A percentile compares a stretch with the other conserved stretches of the same genome.
Evolutionary conservation across 2,797 vertebrate species (phyloP).

Genomic region (Manis crassicaudata): DNA sequence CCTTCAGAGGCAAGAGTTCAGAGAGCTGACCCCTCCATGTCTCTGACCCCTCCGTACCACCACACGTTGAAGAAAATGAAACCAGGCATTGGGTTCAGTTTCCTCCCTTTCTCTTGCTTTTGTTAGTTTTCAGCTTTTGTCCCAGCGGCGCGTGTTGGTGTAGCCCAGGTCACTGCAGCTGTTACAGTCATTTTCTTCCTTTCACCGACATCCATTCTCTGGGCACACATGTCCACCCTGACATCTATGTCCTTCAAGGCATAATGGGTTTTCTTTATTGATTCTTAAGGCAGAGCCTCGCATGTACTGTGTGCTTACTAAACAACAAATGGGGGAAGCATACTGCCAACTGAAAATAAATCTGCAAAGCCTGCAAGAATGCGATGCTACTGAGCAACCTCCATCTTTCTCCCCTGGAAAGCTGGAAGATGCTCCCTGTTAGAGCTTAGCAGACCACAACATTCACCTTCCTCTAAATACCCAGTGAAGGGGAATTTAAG

Average conservation of each 20-base stretch:
- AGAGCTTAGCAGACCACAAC: not conserved
- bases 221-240: not conserved
- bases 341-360: not conserved
- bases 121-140: not conserved
- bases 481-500: not conserved
- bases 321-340: not conserved
- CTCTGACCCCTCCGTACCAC: no score
- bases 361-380: not conserved
- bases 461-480: not conserved
- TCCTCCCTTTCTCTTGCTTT: not conserved
- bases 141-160: not conserved
- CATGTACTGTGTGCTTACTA: not conserved
- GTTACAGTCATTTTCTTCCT: conserved; percentile 24
- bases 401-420: not conserved
- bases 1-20: not conserved
- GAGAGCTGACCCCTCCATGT: no score
- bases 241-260: not conserved
- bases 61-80: not conserved
- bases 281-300: not conserved
- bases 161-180: not conserved
- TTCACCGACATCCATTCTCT: not conserved
- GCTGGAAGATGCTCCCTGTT: not conserved
- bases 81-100: not conserved
- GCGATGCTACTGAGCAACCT: not conserved
- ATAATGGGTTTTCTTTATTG: not conserved